Evolutionary conservation across 2,113 vertebrate genomes (phyloP).

Genomic region (Ondatra zibethicus): DNA sequence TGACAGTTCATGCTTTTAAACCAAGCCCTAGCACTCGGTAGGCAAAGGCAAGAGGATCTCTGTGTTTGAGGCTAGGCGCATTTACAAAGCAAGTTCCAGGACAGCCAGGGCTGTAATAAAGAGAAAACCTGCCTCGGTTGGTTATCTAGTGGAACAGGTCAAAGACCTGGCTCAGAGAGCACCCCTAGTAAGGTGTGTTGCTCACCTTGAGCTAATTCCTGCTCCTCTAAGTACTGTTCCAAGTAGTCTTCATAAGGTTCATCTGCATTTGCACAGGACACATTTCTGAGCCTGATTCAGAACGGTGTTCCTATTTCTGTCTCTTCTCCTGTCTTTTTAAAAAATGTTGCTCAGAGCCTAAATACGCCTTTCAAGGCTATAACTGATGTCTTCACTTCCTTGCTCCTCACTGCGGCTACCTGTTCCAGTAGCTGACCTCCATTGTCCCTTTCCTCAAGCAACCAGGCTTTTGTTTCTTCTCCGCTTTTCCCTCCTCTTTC

Average conservation of each 20-base stretch:
- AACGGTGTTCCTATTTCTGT: background rate
- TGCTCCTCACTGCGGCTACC: background rate
- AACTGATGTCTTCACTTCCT: background rate
- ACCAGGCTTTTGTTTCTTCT: background rate
- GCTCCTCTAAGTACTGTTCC: background rate
- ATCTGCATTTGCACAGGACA: background rate
- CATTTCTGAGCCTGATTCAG: background rate
- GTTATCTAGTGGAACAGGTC: background rate
- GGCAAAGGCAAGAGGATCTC: background rate
- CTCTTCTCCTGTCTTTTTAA: background rate
- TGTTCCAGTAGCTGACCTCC: too few species aligned
- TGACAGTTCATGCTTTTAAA: background rate
- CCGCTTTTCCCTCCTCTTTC: background rate
- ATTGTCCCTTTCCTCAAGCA: too few species aligned
- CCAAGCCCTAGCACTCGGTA: background rate
- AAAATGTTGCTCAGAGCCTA: background rate
- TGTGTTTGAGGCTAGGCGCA: background rate
- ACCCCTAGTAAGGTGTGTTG: background rate
- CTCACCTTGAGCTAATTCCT: too few species aligned
- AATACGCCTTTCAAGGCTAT: too few species aligned
- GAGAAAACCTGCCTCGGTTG: background rate
- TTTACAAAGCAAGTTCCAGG: background rate
- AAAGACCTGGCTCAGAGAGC: background rate
- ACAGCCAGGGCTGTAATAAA: background rate
- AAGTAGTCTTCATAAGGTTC: background rate